phyloP scores from a whole-genome alignment of 1,140 invertebrate species.

The Drosophila tropicalis region DNA sequence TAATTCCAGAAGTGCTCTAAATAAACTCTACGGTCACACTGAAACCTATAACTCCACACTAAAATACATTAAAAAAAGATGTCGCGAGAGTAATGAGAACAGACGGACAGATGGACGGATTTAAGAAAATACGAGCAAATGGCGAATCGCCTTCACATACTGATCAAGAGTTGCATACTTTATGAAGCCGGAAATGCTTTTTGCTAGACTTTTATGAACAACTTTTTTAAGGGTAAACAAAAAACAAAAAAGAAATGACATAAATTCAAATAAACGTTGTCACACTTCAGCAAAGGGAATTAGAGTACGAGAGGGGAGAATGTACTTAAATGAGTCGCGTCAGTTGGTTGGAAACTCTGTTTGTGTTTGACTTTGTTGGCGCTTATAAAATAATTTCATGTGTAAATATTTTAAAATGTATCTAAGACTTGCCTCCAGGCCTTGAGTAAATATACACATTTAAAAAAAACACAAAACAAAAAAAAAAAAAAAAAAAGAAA shows the following conservation, averaged over 20 bases:
- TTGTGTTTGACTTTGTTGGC: conserved; percentile 61
- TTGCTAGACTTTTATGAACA: too few species aligned
- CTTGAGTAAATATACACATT: conserved; percentile 61
- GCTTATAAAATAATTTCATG: conserved; percentile 66
- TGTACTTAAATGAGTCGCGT: background rate
- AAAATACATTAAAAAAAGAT: too few species aligned
- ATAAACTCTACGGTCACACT: too few species aligned
- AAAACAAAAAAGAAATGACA: background rate
- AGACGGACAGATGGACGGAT: too few species aligned
- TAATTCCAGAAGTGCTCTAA: too few species aligned
- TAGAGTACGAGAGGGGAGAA: background rate
- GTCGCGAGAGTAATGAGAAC: too few species aligned
- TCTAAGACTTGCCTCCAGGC: conserved; percentile 27
- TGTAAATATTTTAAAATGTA: conserved; percentile 76
- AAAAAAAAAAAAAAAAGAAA: conserved; percentile 42
- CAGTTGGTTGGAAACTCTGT: conserved; percentile 12
- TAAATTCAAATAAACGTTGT: conserved; percentile 8
- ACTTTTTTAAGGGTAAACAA: too few species aligned
- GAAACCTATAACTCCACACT: too few species aligned
- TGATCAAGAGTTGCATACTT: too few species aligned
- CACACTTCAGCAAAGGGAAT: background rate
- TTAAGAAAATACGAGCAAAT: too few species aligned
- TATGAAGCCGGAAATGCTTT: too few species aligned
- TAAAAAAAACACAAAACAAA: conserved; percentile 54
- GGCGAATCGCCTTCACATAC: too few species aligned